A percentile compares a stretch with the other conserved stretches of the same genome.
Evolutionary conservation across 2,797 vertebrate species (phyloP).

Genomic region (Poecilia picta): DNA sequence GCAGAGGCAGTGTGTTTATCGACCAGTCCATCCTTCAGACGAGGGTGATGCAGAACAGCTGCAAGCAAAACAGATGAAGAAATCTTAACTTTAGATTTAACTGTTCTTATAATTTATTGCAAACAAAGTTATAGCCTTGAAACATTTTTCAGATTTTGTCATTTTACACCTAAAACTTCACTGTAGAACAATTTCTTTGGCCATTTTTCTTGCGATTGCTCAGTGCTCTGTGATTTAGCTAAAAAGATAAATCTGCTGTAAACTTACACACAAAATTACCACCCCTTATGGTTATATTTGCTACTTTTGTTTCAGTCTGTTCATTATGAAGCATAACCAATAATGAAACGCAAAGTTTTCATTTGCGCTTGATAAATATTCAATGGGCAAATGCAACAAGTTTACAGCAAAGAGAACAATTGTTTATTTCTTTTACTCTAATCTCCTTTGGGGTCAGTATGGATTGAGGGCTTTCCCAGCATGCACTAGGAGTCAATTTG

Average conservation of each 20-base stretch:
- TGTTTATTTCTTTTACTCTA: neutral
- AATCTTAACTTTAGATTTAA: neutral
- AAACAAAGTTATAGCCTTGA: neutral
- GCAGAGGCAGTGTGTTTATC: slow-evolving; percentile 78
- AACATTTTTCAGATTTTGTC: neutral
- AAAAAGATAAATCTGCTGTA: neutral
- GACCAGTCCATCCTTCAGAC: slow-evolving; percentile 72
- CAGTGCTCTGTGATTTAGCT: neutral
- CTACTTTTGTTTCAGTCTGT: neutral
- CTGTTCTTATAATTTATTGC: neutral
- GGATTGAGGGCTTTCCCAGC: slow-evolving; percentile 1
- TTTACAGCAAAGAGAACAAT: neutral
- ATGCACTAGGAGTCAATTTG: neutral
- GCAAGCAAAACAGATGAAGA: slow-evolving; percentile 31
- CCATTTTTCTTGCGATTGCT: neutral
- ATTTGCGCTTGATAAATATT: neutral
- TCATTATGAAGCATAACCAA: neutral
- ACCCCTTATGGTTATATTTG: neutral
- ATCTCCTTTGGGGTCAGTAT: neutral
- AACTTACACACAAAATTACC: neutral
- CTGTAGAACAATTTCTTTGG: neutral
- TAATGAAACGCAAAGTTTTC: neutral
- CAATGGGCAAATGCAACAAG: neutral
- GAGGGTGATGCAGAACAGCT: slow-evolving; percentile 17
- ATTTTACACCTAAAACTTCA: neutral